A percentile compares a stretch with the other conserved stretches of the same genome.
Conservation (phyloP, 2,797 vertebrate genomes). For the Gymnoscopelus microlampas region DNA sequence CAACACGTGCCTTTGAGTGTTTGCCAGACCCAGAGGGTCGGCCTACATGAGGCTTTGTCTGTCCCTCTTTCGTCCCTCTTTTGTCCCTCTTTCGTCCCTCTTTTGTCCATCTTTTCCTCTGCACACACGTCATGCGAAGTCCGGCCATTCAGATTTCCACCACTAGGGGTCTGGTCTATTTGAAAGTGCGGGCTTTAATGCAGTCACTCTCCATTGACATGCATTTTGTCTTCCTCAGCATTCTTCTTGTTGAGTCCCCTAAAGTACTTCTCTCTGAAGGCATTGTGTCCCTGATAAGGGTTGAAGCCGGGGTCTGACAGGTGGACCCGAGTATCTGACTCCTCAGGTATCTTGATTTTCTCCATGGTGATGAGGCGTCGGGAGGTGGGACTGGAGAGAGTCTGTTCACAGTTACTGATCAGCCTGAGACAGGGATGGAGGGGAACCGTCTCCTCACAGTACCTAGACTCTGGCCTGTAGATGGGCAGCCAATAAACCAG, state of each 20-base stretch:
- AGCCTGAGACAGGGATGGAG: slow-evolving; percentile 91
- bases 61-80: too few relatives aligned
- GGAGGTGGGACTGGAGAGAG: slow-evolving; percentile 95
- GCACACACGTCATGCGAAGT: too few relatives aligned
- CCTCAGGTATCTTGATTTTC: slow-evolving; percentile 95
- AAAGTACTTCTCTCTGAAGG: slow-evolving; percentile 98
- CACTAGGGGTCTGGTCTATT: too few relatives aligned
- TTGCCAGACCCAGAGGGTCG: too few relatives aligned
- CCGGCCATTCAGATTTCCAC: too few relatives aligned
- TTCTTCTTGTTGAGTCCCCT: slow-evolving; percentile 92
- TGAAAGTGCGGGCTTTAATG: too few relatives aligned
- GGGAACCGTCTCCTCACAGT: slow-evolving; percentile 91
- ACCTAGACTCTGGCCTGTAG: slow-evolving; percentile 94
- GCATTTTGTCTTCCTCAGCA: slow-evolving; percentile 75
- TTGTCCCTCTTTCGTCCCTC: too few relatives aligned
- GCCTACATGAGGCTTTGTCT: too few relatives aligned
- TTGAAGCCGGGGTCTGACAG: slow-evolving; percentile 80
- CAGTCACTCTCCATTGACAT: slow-evolving; percentile 11
- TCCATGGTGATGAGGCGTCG: slow-evolving; percentile 97
- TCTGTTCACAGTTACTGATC: slow-evolving; percentile 97
- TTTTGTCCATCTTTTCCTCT: too few relatives aligned
- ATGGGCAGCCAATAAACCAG: slow-evolving; percentile 96
- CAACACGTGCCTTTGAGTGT: too few relatives aligned
- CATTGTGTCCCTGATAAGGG: slow-evolving; percentile 92
- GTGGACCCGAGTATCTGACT: slow-evolving; percentile 82